Evolutionary conservation across 2,888 invertebrate genomes (phyloP).

Genomic region (Sarcophaga caerulescens): DNA sequence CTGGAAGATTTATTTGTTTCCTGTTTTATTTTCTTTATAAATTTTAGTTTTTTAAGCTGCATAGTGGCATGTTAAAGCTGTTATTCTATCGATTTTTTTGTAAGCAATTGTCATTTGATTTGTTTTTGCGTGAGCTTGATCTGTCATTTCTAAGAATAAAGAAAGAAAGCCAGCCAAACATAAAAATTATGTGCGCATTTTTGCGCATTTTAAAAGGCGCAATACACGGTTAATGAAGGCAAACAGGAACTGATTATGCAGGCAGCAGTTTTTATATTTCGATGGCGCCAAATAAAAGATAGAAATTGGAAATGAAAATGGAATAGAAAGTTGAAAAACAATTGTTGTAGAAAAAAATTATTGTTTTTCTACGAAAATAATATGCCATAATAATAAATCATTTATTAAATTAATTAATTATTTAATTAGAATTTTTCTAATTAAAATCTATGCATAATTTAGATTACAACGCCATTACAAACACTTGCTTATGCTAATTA

Average conservation of each 20-base stretch:
- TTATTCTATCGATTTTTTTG: background rate
- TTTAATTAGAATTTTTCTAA: background rate
- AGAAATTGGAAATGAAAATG: background rate
- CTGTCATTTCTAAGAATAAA: slow-evolving; percentile 23
- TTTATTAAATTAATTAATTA: background rate
- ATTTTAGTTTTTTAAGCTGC: background rate
- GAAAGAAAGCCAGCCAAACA: background rate
- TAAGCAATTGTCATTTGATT: background rate
- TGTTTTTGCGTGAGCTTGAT: slow-evolving; percentile 7
- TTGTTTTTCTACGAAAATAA: no score
- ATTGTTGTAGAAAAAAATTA: no score
- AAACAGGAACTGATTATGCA: slow-evolving; percentile 62
- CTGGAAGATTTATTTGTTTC: background rate
- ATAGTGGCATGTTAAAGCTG: no score
- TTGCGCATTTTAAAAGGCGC: background rate
- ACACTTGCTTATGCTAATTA: background rate
- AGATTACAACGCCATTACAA: background rate
- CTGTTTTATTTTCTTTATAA: background rate
- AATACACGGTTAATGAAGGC: slow-evolving; percentile 50
- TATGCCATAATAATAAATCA: no score
- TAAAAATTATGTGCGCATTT: background rate
- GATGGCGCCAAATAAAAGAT: background rate
- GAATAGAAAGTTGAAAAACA: no score
- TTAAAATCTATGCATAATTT: slow-evolving; percentile 14
- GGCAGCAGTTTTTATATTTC: background rate